Percentiles rank a stretch among this genome's conserved stretches.
Conservation (phyloP, 1,140 invertebrate species). For the Fopius arisanus region DNA sequence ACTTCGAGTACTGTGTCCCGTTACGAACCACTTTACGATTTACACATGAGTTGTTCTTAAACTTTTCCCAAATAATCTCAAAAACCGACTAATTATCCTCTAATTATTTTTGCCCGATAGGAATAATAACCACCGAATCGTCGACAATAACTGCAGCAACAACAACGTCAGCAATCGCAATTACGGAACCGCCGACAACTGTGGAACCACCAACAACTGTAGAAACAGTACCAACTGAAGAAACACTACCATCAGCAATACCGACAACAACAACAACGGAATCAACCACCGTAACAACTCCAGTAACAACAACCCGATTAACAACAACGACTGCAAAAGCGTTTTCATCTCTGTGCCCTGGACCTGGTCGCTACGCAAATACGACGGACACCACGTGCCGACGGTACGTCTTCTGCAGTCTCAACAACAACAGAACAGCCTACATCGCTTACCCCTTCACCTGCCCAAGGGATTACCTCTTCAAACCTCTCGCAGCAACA, state of each 20-base stretch:
- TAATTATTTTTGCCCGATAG: no score
- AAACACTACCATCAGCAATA: slow-evolving; percentile 1
- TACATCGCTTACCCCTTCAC: neutral
- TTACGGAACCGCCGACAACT: no score
- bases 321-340: neutral
- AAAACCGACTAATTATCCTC: no score
- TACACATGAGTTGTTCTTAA: no score
- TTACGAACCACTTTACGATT: no score
- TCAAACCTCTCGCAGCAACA: slow-evolving; percentile 16
- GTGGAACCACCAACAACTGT: no score
- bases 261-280: neutral
- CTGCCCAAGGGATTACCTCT: slow-evolving; percentile 26
- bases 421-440: neutral
- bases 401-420: slow-evolving; percentile 23
- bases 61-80: no score
- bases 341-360: neutral
- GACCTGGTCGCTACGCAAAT: slow-evolving; percentile 13
- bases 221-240: no score
- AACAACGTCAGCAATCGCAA: no score
- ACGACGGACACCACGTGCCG: slow-evolving; percentile 26
- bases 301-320: neutral
- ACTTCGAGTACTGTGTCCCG: no score
- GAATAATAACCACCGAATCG: no score
- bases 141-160: no score
- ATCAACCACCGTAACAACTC: neutral